A percentile compares a stretch with the other conserved stretches of the same genome.
Evolutionary conservation across 2,113 vertebrate species (phyloP).

Genomic region (Phrynocephalus versicolor): DNA sequence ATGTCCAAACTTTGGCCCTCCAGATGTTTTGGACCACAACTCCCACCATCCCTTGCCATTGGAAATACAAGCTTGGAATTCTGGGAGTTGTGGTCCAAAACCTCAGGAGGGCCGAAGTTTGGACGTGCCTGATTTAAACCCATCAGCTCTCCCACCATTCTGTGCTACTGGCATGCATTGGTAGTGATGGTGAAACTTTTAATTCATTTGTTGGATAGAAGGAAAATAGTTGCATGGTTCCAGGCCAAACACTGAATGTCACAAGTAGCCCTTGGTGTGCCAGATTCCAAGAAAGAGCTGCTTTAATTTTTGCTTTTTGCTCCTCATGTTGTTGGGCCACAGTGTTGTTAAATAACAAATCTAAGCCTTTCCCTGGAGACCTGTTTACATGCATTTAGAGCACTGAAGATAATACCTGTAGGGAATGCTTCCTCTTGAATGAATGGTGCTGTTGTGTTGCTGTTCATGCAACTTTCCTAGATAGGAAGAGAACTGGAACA

Average conservation of each 20-base stretch:
- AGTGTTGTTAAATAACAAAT: background rate
- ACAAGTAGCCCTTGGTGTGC: background rate
- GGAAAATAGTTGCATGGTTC: background rate
- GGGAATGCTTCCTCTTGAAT: background rate
- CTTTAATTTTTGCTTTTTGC: background rate
- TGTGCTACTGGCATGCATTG: background rate
- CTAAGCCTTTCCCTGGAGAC: background rate
- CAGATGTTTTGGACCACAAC: no score
- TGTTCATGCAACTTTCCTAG: background rate
- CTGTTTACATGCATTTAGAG: background rate
- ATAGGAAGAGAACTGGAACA: background rate
- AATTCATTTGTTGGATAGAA: background rate
- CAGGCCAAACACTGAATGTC: background rate
- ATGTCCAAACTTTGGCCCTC: no score
- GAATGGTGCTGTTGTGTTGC: background rate
- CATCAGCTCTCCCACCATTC: background rate
- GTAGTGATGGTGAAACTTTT: background rate
- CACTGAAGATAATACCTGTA: background rate
- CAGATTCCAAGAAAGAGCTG: background rate
- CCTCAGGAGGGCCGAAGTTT: no score
- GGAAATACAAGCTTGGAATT: no score
- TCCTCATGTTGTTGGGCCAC: background rate
- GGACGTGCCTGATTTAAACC: no score
- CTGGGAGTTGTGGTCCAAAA: no score
- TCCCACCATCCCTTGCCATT: no score